These are phyloP conservation scores for Oreortyx pictus DNA, from an alignment of 2,797 vertebrate genomes.

Conservation along the genomic window DNA sequence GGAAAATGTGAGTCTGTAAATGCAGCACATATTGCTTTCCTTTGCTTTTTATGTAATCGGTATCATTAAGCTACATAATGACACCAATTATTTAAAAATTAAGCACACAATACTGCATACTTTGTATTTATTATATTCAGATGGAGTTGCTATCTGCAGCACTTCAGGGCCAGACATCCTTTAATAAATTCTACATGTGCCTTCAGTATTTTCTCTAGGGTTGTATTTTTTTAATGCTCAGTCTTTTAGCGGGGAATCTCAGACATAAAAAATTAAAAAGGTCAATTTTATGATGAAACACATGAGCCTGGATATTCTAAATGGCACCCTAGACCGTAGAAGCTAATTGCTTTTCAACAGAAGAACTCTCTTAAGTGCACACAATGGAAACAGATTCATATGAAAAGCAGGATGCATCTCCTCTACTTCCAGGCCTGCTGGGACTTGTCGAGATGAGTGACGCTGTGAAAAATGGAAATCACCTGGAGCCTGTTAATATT, in stretches of 20 bases:
- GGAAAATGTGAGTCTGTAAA: constrained; percentile 49
- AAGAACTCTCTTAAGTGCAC: constrained; percentile 72
- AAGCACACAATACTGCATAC: constrained; percentile 63
- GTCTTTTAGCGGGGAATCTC: constrained; percentile 73
- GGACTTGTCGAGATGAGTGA: constrained; percentile 66
- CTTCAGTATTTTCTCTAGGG: constrained; percentile 68
- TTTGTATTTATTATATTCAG: constrained; percentile 67
- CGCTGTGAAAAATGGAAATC: constrained; percentile 66
- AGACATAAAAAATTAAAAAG: constrained; percentile 81
- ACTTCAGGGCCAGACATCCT: constrained; percentile 32
- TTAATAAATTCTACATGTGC: constrained; percentile 64
- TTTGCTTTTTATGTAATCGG: constrained; percentile 50
- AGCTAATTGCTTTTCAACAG: constrained; percentile 80
- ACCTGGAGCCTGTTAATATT: constrained; percentile 74
- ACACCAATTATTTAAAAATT: constrained; percentile 81
- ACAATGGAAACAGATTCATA: constrained; percentile 45
- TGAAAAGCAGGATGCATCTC: constrained; percentile 54
- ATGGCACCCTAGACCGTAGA: constrained; percentile 77
- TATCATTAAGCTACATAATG: constrained; percentile 77
- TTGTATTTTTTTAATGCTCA: constrained; percentile 68
- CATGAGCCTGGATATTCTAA: constrained; percentile 76
- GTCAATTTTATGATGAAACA: constrained; percentile 79
- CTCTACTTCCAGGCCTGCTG: constrained; percentile 61
- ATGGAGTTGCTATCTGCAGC: constrained; percentile 52
- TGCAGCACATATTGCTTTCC: constrained; percentile 45